These are phyloP conservation scores for Drosophila miranda DNA, from an alignment of 1,140 invertebrate species.

Conservation along the genomic window DNA sequence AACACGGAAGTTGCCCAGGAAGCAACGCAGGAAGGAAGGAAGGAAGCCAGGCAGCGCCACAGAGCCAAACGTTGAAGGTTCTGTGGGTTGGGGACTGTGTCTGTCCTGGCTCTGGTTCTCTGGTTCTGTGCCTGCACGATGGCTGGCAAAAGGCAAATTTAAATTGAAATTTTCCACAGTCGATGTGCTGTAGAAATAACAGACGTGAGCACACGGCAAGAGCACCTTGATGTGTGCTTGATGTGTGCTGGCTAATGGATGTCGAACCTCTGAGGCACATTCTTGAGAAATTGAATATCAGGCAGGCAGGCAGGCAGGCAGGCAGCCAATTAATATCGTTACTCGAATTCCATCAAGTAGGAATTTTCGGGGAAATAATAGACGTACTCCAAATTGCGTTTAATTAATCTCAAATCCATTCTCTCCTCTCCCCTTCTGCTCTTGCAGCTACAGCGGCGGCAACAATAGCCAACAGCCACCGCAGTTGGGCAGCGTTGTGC, in stretches of 20 bases:
- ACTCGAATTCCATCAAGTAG: no score
- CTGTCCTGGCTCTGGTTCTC: constrained; percentile 4
- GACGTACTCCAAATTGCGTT: background rate
- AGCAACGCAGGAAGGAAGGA: constrained; percentile 61
- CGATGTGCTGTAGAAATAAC: constrained; percentile 72
- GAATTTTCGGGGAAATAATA: no score
- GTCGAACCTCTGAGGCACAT: constrained; percentile 2
- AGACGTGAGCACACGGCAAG: constrained; percentile 40
- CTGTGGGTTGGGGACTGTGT: background rate
- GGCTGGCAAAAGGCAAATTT: constrained; percentile 72
- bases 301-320: no score
- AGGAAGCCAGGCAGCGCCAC: constrained; percentile 65
- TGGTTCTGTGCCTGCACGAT: constrained; percentile 12
- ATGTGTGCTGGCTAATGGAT: no score
- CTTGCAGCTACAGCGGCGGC: constrained; percentile 42
- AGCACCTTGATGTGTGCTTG: constrained; percentile 19
- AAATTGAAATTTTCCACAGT: constrained; percentile 77
- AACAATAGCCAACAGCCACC: constrained; percentile 57
- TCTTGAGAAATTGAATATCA: no score
- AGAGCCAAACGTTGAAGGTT: constrained; percentile 60
- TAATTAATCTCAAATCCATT: constrained; percentile 7
- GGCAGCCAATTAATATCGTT: background rate
- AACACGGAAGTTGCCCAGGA: constrained; percentile 75
- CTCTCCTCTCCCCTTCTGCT: background rate
- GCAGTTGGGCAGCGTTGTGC: constrained; percentile 82